phyloP scores from a whole-genome alignment of 2,113 vertebrate species.

The Nannospalax galili region DNA sequence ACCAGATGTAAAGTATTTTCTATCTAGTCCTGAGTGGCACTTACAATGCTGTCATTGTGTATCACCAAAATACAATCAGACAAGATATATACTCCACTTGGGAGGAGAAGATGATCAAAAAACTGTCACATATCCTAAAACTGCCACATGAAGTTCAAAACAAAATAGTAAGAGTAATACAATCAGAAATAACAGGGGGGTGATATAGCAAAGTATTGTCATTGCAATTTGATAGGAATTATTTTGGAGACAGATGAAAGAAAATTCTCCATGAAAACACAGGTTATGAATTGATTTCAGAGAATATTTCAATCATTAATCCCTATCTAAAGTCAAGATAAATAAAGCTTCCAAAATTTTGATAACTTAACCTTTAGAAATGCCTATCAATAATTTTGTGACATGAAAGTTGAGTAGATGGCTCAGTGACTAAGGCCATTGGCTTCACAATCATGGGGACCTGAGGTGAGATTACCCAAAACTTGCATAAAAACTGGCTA shows the following conservation, averaged over 20 bases:
- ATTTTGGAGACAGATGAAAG: not conserved
- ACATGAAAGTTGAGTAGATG: not conserved
- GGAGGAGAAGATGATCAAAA: no score
- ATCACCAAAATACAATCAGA: no score
- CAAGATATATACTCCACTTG: no score
- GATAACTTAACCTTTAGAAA: not conserved
- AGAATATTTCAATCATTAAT: not conserved
- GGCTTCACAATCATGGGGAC: rapidly evolving
- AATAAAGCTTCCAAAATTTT: not conserved
- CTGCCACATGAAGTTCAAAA: no score
- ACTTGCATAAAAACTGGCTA: not conserved
- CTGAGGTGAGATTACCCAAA: not conserved
- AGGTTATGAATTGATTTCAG: not conserved
- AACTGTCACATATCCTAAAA: no score
- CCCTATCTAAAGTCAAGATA: not conserved
- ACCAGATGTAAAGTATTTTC: no score
- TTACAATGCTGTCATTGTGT: no score
- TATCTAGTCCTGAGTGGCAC: no score
- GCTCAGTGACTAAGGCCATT: not conserved
- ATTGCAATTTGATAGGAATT: not conserved
- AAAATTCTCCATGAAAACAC: not conserved
- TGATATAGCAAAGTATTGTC: not conserved
- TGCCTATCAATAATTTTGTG: not conserved
- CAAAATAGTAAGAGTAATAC: not conserved
- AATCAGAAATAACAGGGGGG: not conserved